Evolutionary conservation across 2,797 vertebrate genomes (phyloP), one percentile per base, ranked within the genome.

Genomic region (Chelmon rostratus): DNA sequence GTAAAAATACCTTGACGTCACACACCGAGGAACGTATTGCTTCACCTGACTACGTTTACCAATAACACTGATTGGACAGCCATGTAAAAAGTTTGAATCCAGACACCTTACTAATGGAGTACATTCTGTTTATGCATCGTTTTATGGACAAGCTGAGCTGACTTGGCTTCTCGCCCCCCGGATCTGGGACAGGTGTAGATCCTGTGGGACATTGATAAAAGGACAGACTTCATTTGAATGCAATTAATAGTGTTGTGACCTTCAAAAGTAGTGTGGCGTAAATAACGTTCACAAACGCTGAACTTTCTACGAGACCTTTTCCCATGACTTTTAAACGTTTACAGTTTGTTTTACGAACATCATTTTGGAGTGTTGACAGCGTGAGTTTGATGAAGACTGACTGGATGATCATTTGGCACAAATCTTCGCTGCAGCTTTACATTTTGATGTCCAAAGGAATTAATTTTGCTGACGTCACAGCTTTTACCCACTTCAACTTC

Each of bases 241-340:
- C 57, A 62, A 42, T 8, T 18, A 21, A 7, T 10, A 49, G 35
- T 56, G 23, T 25, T 46, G 9, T 44, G 13, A 47, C 28, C 28
- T 31, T 19, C 21, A 49, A 49, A 40, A 38, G 25, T 8, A 63
- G 42, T 40, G 33, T 9, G 54, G 31, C 18, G 15, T 35, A 19
- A 63, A 64, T 46, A 6, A n/a, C 28, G 66, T 38, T 13, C 33
- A 66, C 44, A 23, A n/a, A 63, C n/a, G 23, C 13, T 70, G 47
- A 69, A 33, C 28, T 42, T 35, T 57, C 8, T 31, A 3, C 46
- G 16, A 63, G 9, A 5, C 16, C 7, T 28, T 8, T 31, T 18
- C 13, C 31, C 56, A 0, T 40, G 61, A 19, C 25, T 33, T 44
- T 35, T 33, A 15, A 46, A 37, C 37, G 12, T 50, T 2, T 16